Evolutionary conservation across 2,113 vertebrate genomes (phyloP), one percentile per base, ranked within the genome.

Genomic region (Spermophilus dauricus): DNA sequence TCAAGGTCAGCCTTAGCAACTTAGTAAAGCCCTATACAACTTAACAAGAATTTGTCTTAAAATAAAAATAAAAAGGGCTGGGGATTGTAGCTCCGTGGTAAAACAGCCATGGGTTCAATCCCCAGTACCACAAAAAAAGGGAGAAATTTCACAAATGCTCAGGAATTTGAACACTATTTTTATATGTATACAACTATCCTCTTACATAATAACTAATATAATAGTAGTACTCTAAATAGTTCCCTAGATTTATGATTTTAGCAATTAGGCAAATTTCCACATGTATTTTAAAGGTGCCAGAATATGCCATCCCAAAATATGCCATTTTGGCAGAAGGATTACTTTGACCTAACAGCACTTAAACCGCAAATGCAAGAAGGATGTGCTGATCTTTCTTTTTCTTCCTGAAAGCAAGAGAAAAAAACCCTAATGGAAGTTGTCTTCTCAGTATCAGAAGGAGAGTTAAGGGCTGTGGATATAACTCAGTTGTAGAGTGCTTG

Each of bases 211-310:
- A 87, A 75, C 75, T 63, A 90, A 87, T 48, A 4, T 69, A 80
- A 91, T 0, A 95, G 93, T 45, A 69, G 30, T 85, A 91, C n/a
- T 89, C 70, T 67, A 69, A 65, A 67, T 82, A 82, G 42, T 94
- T 61, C 70, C 87, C 28, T 82, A 61, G 18, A 65, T 72, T 94
- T 85, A 69, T 97, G 17, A 95, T 88, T 92, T 93, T 72, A 93
- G 80, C 39, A 97, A 78, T 82, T 75, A 94, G 45, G 30, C 76
- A 90, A 95, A 89, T 61, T 48, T 78, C 58, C 93, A 86, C n/a
- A 92, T 53, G 28, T 65, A 80, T 87, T 48, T 81, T 30, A 81
- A 86, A 84, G 17, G 65, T 81, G 20, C 34, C n/a, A 95, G 89
- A 73, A 91, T 42, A 86, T n/a, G 42, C 53, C 16, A 73, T 28